Evolutionary conservation across 2,113 vertebrate species (phyloP).

Genomic region (Halcyon malimbica): DNA sequence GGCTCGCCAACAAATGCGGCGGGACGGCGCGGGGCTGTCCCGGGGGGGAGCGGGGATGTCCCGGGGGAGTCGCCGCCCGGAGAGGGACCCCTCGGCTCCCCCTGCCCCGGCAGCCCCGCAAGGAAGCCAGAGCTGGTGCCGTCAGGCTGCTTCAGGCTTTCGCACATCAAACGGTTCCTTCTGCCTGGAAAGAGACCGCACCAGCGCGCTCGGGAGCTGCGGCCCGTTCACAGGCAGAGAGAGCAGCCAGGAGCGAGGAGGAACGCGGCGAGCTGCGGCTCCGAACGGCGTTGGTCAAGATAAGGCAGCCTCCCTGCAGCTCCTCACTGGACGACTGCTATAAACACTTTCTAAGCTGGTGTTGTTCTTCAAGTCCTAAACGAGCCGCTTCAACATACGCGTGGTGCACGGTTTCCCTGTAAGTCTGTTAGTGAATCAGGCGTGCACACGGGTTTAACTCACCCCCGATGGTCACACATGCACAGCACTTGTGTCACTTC

Average conservation of each 20-base stretch:
- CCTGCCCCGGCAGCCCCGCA: background rate
- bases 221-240: background rate
- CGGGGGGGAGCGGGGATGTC: background rate
- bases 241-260: background rate
- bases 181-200: rapidly evolving
- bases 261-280: rapidly evolving
- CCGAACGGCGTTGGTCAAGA: background rate
- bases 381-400: background rate
- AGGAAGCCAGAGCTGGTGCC: background rate
- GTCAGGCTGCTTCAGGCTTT: background rate
- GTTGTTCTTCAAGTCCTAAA: background rate
- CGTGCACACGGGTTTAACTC: rapidly evolving
- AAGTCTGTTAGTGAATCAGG: background rate
- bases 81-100: background rate
- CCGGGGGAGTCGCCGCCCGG: background rate
- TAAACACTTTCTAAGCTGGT: background rate
- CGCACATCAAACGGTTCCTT: background rate
- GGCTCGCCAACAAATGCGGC: constrained; percentile 46
- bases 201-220: background rate
- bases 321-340: background rate
- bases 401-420: rapidly evolving
- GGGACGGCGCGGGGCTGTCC: background rate
- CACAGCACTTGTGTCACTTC: background rate
- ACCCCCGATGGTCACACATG: rapidly evolving
- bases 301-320: background rate